Evolutionary conservation across 2,797 vertebrate genomes (phyloP).

Genomic region (Triplophysa bombifrons): DNA sequence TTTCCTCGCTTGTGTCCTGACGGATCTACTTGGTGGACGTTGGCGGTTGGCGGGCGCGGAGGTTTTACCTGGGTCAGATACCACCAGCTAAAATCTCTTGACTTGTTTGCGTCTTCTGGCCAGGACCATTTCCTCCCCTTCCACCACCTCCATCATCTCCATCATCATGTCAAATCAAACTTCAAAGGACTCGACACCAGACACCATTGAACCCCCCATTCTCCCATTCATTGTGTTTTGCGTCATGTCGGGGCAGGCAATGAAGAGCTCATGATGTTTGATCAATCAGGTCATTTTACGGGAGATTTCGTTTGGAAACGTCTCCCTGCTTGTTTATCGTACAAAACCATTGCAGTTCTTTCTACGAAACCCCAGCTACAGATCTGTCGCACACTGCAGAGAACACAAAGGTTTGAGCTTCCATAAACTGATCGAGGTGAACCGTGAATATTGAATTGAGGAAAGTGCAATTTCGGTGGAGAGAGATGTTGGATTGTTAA

Average conservation of each 20-base stretch:
- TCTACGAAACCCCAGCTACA: constrained; percentile 80
- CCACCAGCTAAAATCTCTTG: constrained; percentile 61
- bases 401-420: constrained; percentile 80
- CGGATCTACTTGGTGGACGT: constrained; percentile 39
- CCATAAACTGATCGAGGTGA: constrained; percentile 78
- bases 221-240: constrained; percentile 18
- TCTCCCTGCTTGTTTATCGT: constrained; percentile 83
- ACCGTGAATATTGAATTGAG: constrained; percentile 94
- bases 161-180: constrained; percentile 24
- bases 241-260: constrained; percentile 54
- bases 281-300: constrained; percentile 55
- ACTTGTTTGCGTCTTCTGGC: constrained; percentile 39
- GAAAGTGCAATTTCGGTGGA: constrained; percentile 99
- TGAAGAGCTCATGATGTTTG: constrained; percentile 53
- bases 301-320: constrained; percentile 59
- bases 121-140: constrained; percentile 46
- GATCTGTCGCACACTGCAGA: constrained; percentile 77
- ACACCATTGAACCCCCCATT: constrained; percentile 3
- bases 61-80: constrained; percentile 65
- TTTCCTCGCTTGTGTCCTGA: constrained; percentile 25
- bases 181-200: constrained; percentile 38
- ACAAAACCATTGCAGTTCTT: constrained; percentile 75
- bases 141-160: constrained; percentile 27
- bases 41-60: constrained; percentile 40
- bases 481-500: constrained; percentile 95